Percentiles rank a stretch among this genome's conserved stretches.
Conservation (phyloP, 1,140 invertebrate species). For the Theocolax elegans region DNA sequence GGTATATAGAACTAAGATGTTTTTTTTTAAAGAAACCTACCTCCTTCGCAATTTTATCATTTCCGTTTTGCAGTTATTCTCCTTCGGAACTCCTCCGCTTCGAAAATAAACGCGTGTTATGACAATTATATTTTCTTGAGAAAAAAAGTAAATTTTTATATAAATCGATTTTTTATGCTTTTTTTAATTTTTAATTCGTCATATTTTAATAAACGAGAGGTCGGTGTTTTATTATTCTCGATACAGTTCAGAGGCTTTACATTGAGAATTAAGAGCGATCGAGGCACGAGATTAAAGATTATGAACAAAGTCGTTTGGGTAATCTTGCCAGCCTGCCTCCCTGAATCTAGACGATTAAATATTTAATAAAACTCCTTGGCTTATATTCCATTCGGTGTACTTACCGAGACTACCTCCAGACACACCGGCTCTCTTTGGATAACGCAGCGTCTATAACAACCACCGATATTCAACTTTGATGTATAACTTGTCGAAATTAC, state of each 20-base stretch:
- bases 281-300: slow-evolving; percentile 32
- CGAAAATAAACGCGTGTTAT: too few relatives aligned
- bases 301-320: slow-evolving; percentile 35
- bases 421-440: too few relatives aligned
- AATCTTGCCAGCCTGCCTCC: neutral
- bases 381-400: slow-evolving; percentile 18
- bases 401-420: too few relatives aligned
- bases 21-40: too few relatives aligned
- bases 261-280: slow-evolving; percentile 28
- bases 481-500: too few relatives aligned
- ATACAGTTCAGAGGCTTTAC: slow-evolving; percentile 27
- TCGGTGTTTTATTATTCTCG: slow-evolving; percentile 25
- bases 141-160: too few relatives aligned
- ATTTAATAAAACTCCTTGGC: slow-evolving; percentile 28
- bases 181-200: slow-evolving; percentile 13
- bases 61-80: slow-evolving; percentile 35
- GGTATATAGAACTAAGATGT: too few relatives aligned
- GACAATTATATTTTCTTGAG: too few relatives aligned
- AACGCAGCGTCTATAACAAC: too few relatives aligned
- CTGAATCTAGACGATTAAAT: slow-evolving; percentile 28
- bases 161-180: too few relatives aligned
- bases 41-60: slow-evolving; percentile 40
- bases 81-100: too few relatives aligned
- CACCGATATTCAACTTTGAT: too few relatives aligned
- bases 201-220: slow-evolving; percentile 28